Conservation (phyloP, 2,113 vertebrate species). For the Catharus minimus region DNA sequence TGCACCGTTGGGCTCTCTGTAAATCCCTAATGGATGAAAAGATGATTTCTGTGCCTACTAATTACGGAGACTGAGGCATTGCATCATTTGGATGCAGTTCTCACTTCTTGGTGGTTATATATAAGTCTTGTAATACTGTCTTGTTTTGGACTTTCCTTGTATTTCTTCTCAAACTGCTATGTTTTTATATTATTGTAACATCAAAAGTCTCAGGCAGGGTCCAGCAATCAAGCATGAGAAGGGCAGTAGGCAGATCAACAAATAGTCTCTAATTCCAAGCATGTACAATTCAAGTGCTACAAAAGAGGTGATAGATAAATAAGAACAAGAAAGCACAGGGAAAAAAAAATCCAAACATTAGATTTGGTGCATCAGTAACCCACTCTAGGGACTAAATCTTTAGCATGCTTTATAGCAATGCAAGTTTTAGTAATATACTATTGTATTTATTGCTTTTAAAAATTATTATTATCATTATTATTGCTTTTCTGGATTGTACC, state of each 20-base stretch:
- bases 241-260: background rate
- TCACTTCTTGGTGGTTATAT: background rate
- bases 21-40: background rate
- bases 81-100: background rate
- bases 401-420: background rate
- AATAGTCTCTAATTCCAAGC: background rate
- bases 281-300: background rate
- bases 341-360: background rate
- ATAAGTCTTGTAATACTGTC: no score
- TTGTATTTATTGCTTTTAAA: background rate
- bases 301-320: background rate
- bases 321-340: background rate
- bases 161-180: background rate
- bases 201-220: background rate
- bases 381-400: background rate
- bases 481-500: background rate
- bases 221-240: background rate
- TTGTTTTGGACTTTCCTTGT: background rate
- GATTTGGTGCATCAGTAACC: background rate
- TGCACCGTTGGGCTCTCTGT: background rate
- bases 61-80: background rate
- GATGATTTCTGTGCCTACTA: background rate
- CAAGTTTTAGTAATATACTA: background rate
- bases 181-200: background rate
- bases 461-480: background rate